phyloP scores from a whole-genome alignment of 2,113 vertebrate species.

The Erythrolamprus reginae region DNA sequence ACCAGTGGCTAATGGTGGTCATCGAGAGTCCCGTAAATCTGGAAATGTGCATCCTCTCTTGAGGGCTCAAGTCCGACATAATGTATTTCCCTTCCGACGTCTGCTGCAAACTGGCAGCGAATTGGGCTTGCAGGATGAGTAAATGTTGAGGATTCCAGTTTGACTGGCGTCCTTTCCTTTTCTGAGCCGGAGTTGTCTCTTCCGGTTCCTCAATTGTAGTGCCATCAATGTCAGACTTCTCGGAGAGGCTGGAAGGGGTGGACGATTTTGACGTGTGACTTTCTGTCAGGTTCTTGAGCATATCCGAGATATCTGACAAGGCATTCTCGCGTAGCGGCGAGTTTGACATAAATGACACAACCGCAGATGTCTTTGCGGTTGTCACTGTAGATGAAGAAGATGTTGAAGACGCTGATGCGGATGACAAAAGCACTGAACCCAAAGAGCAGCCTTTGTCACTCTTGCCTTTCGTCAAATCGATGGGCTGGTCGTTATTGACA shows the following conservation, averaged over 20 bases:
- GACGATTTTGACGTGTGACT: conserved; percentile 95
- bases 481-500: conserved; percentile 93
- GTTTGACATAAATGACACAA: conserved; percentile 94
- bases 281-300: conserved; percentile 98
- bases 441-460: conserved; percentile 84
- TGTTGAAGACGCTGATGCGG: conserved; percentile 85
- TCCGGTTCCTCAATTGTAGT: conserved; percentile 89
- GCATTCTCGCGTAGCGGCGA: conserved; percentile 97
- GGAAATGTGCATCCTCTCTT: conserved; percentile 98
- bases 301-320: conserved; percentile 98
- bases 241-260: conserved; percentile 93
- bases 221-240: conserved; percentile 91
- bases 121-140: conserved; percentile 97
- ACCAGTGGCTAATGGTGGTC: conserved; percentile 99
- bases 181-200: conserved; percentile 92
- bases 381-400: conserved; percentile 88
- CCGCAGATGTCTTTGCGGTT: conserved; percentile 92
- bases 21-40: conserved; percentile 97
- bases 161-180: conserved; percentile 97
- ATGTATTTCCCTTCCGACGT: conserved; percentile 93
- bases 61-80: conserved; percentile 98
- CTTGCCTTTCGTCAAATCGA: conserved; percentile 98
- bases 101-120: conserved; percentile 94
- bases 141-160: conserved; percentile 99
- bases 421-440: conserved; percentile 86